Evolutionary conservation across 2,797 vertebrate species (phyloP).

Genomic region (Chanos chanos): DNA sequence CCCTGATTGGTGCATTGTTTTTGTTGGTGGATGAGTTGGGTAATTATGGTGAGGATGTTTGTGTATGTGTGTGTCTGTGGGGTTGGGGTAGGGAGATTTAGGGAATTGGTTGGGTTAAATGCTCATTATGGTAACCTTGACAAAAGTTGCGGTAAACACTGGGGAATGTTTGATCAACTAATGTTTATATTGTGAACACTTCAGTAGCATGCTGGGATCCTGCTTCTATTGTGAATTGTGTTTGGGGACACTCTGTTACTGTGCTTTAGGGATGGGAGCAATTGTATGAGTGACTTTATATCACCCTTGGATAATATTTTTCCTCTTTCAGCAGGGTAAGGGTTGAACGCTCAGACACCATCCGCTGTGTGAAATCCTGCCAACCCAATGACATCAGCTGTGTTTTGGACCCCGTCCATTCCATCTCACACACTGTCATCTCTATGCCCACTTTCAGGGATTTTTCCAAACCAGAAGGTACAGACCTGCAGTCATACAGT

Average conservation of each 20-base stretch:
- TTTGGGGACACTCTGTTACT: constrained; percentile 51
- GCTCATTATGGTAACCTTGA: no score
- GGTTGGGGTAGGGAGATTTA: no score
- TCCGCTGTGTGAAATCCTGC: constrained; percentile 91
- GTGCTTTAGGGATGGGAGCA: no score
- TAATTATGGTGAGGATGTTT: no score
- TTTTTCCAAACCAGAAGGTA: constrained; percentile 87
- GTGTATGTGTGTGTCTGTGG: no score
- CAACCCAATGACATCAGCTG: constrained; percentile 79
- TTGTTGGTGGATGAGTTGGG: no score
- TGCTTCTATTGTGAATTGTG: constrained; percentile 52
- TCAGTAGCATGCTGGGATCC: constrained; percentile 51
- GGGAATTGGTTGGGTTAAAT: no score
- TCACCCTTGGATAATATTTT: no score
- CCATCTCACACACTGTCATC: constrained; percentile 89
- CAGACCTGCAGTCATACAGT: neutral
- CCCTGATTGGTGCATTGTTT: no score
- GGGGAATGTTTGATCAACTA: constrained; percentile 59
- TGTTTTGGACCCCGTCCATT: constrained; percentile 80
- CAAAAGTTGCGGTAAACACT: no score
- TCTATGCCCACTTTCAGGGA: constrained; percentile 93
- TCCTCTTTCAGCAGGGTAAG: constrained; percentile 59
- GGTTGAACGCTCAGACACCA: constrained; percentile 79
- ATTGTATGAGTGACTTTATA: no score
- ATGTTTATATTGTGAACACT: constrained; percentile 58